These are phyloP conservation scores for Silurus meridionalis DNA, from an alignment of 2,113 vertebrate species.

Conservation along the genomic window DNA sequence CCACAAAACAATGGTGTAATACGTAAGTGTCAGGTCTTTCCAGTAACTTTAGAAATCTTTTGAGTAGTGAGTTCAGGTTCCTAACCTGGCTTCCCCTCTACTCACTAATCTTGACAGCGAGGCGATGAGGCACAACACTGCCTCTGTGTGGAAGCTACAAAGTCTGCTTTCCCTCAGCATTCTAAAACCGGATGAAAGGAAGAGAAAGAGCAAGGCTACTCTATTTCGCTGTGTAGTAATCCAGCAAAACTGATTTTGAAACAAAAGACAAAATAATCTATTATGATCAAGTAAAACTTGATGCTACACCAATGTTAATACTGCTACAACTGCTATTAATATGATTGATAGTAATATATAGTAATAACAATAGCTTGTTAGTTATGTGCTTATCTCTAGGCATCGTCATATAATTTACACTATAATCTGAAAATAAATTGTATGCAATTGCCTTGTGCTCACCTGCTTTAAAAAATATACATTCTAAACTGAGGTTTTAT, in stretches of 20 bases:
- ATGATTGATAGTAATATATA: not conserved
- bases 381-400: not conserved
- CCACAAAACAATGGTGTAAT: not conserved
- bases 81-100: not conserved
- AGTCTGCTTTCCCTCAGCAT: not conserved
- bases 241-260: not conserved
- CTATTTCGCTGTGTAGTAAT: not conserved
- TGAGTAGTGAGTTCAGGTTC: not conserved
- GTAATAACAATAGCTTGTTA: not conserved
- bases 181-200: not conserved
- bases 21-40: not conserved
- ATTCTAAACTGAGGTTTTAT: not conserved
- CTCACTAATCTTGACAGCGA: not conserved
- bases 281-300: not conserved
- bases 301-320: not conserved
- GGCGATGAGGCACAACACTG: slow-evolving; percentile 52
- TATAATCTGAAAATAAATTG: not conserved
- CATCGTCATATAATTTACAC: not conserved
- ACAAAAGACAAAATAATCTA: not conserved
- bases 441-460: not conserved
- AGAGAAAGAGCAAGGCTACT: not conserved
- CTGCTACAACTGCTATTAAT: not conserved
- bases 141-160: slow-evolving; percentile 49
- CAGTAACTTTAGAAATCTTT: not conserved
- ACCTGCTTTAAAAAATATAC: not conserved